Percentiles rank a stretch among this genome's conserved stretches.
phyloP scores from a whole-genome alignment of 2,888 invertebrate genomes.

The Phlogophora meticulosa region DNA sequence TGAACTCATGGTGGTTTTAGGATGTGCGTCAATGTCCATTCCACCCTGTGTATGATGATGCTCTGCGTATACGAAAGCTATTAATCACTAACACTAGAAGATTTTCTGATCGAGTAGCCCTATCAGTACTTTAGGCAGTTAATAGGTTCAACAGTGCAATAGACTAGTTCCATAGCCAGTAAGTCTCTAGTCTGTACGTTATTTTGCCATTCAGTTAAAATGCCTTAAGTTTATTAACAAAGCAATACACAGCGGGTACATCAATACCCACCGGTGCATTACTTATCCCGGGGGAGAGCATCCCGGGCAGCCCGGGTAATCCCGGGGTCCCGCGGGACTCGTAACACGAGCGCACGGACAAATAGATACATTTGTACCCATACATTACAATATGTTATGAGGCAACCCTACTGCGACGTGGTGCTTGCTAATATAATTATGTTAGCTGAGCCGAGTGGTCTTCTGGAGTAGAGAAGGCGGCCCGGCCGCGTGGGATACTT shows the following conservation, averaged over 20 bases:
- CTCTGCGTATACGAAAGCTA: too few species aligned
- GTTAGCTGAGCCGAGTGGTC: slow-evolving; percentile 2
- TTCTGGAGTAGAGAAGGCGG: too few species aligned
- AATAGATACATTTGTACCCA: slow-evolving; percentile 84
- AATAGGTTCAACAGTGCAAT: too few species aligned
- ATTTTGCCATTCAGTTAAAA: slow-evolving; percentile 25
- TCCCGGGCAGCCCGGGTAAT: slow-evolving; percentile 71
- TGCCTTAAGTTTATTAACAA: slow-evolving; percentile 57
- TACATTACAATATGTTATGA: slow-evolving; percentile 78
- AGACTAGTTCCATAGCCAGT: too few species aligned
- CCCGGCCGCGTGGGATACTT: too few species aligned
- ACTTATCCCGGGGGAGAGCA: slow-evolving; percentile 61
- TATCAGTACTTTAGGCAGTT: too few species aligned
- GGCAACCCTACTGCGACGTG: slow-evolving; percentile 46
- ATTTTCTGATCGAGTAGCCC: too few species aligned
- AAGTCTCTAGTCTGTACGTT: background rate
- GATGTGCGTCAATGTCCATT: too few species aligned
- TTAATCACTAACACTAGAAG: too few species aligned
- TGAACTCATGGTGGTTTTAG: too few species aligned
- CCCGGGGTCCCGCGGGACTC: slow-evolving; percentile 76
- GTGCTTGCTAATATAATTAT: slow-evolving; percentile 30
- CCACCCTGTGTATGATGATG: too few species aligned
- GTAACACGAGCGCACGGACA: slow-evolving; percentile 82
- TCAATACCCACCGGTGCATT: slow-evolving; percentile 65
- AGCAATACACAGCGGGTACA: slow-evolving; percentile 31